Base-by-base conservation (phyloP, 1,140 invertebrate species). In the Bombus ignitus region DNA sequence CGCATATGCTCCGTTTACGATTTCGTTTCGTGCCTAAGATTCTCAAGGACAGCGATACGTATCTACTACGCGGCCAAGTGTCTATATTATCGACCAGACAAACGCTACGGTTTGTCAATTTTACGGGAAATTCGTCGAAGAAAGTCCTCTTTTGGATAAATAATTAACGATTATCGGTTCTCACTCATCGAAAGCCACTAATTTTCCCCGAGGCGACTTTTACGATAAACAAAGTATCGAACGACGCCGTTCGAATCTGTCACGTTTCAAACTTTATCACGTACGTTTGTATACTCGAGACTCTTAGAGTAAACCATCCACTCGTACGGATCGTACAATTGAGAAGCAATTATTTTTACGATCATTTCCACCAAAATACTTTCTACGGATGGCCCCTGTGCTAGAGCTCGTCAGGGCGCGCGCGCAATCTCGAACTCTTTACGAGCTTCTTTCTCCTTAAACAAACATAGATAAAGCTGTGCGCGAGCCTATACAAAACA, bases 1-100 rank as follows among this genome's bases (percentile, higher is more conserved):
- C 87, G 91, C 92, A 93, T 94, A 92, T 93, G 93, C 83, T 78
- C 42, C 44, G 66, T 86, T 71, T 39, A 57, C 66, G 59, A 78
- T 65, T 8, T n/a, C 62, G 12, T 15, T 32, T 35, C 25, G 5
- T 37, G 8, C 10, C 25, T 35, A 25, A 28, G 35, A 78, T 35
- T 47, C 12, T 47, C 42, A 42, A 44, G 22, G 22, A 68, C 10
- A 9, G 1, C 4, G 28, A 13, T 57, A 57, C 22, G 5, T 10
- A 13, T 28, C 10, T 25, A 28, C 47, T 8, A 22, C 47, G 47
- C 18, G 47, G 0, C 18, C 37, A 22, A 12, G 22, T 25, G 37
- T 5, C 25, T 12, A 12, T 22, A 22, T 73, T 5, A 28, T 28
- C 37, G 13, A 37, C 9, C n/a, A n/a, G 53, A 28, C n/a, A 28